phyloP scores from a whole-genome alignment of 2,888 invertebrate genomes.

The Ornithoptera alexandrae region DNA sequence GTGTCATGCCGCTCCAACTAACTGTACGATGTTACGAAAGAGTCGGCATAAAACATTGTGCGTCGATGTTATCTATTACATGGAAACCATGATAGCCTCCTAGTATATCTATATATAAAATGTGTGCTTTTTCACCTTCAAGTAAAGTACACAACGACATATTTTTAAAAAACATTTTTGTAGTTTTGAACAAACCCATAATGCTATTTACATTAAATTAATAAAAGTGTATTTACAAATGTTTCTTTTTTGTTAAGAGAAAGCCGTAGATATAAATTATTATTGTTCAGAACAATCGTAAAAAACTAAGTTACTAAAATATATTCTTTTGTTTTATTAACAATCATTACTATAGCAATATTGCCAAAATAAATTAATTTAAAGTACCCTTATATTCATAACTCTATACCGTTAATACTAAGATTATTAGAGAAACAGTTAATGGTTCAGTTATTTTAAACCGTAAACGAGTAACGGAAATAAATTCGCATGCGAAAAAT shows the following conservation, averaged over 20 bases:
- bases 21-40: constrained; percentile 23
- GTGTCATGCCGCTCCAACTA: constrained; percentile 16
- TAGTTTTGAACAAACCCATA: too few species aligned
- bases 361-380: background rate
- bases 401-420: constrained; percentile 33
- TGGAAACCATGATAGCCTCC: constrained; percentile 50
- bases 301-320: too few species aligned
- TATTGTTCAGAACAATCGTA: too few species aligned
- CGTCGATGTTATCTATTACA: constrained; percentile 41
- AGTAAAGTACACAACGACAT: background rate
- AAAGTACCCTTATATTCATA: background rate
- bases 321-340: too few species aligned
- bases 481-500: constrained; percentile 43
- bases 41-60: constrained; percentile 11
- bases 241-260: too few species aligned
- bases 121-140: constrained; percentile 9
- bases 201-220: too few species aligned
- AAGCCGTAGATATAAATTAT: too few species aligned
- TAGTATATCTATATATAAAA: constrained; percentile 30
- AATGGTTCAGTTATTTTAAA: constrained; percentile 42
- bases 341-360: background rate
- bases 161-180: too few species aligned
- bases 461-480: constrained; percentile 40
- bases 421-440: constrained; percentile 32
- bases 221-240: too few species aligned